A percentile compares a stretch with the other conserved stretches of the same genome.
These are phyloP conservation scores for Caenorhabditis sp. DNA, from an alignment of 2,888 invertebrate genomes.

Conservation along the genomic window DNA sequence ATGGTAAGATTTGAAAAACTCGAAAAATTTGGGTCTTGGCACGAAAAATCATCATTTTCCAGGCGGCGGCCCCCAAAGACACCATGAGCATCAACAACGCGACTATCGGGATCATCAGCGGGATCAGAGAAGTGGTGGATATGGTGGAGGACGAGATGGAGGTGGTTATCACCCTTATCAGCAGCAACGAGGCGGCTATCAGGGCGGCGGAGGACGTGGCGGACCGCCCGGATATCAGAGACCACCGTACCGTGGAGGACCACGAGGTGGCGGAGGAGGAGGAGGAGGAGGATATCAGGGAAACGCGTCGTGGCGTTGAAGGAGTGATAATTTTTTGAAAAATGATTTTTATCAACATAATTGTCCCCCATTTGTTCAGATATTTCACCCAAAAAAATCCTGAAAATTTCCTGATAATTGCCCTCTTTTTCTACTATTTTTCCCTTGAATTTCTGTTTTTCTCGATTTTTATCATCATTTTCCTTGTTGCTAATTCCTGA, in stretches of 20 bases:
- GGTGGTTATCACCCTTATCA: background rate
- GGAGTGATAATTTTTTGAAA: background rate
- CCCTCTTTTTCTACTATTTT: no score
- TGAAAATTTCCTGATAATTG: background rate
- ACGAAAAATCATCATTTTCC: no score
- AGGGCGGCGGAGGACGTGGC: constrained; percentile 22
- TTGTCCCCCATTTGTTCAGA: background rate
- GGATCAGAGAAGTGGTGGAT: no score
- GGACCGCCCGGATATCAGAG: constrained; percentile 50
- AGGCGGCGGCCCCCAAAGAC: constrained; percentile 49
- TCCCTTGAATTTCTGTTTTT: no score
- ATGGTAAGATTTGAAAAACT: constrained; percentile 14
- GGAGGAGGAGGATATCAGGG: constrained; percentile 49
- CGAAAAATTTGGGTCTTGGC: no score
- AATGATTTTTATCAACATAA: background rate
- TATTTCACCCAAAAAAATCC: background rate
- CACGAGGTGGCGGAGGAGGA: no score
- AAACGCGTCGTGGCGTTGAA: constrained; percentile 50
- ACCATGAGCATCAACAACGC: constrained; percentile 51
- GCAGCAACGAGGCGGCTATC: constrained; percentile 24
- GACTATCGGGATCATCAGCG: no score
- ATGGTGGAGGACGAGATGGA: background rate
- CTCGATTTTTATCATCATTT: no score
- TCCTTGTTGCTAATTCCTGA: no score
- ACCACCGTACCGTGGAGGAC: constrained; percentile 49